Base-by-base conservation (phyloP, 2,797 vertebrate species). In the Scarus forsteni region DNA sequence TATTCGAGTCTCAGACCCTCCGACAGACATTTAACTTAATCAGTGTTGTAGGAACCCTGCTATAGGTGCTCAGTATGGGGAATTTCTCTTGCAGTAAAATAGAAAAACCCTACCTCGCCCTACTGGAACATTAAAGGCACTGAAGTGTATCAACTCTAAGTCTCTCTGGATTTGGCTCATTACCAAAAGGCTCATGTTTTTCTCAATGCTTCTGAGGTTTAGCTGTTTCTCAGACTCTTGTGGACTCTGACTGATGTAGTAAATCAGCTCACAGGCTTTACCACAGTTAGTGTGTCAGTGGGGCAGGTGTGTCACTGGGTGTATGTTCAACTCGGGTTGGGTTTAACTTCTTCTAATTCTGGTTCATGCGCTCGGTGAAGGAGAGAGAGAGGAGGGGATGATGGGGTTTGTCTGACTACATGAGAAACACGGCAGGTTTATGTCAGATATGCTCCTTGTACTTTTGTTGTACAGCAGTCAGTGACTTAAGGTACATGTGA, bases 221-320 rank as follows among this genome's bases (percentile, higher is more conserved):
- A 54, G 51, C 15, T 3, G 1, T 27, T 36, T 11, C 46, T 60
- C 50, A 59, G 70, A 55, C 38, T 50, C 40, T 14, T 36, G 57
- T 7, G 13, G 8, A 27, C 35, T 70, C 38, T 60, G 38, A 49
- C 34, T 70, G 72, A 63, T 52, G 57, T 15, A 62, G 66, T 27
- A 73, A 70, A 76, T 66, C 11, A 53, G 60, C 70, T 62, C 66
- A 62, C 55, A 58, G 8, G 66, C 74, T 79, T 78, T 62, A n/a
- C 66, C 27, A 11, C 34, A 10, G 15, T 71, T 70, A 82, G 51
- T 85, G 65, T 83, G 84, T 86, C 75, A 89, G 86, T 85, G 66
- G 84, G 46, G 19, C 78, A 80, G 45, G 60, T 67, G 55, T 66
- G 57, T 78, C 58, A 53, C 49, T 62, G 79, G 70, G 60, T 66